Evolutionary conservation across 2,113 vertebrate genomes (phyloP), one percentile per base, ranked within the genome.

Genomic region (Carettochelys insculpta): DNA sequence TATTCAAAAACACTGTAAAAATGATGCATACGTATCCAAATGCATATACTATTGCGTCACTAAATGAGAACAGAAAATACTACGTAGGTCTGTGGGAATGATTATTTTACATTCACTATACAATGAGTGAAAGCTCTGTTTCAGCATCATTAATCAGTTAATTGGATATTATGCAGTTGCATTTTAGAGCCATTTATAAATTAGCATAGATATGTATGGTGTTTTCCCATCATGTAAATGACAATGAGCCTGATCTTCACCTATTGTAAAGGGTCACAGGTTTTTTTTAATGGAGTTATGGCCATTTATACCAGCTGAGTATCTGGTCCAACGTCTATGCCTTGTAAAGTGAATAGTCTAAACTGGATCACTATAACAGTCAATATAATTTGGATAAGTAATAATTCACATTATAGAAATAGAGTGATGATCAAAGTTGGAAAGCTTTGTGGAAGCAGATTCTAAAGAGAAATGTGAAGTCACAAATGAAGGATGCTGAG

Each of bases 31-130:
- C n/a, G 58, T 8, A 81, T 48, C 27, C 92, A 78, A 92, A 90
- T 22, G 25, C 4, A 43, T 0, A 1, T 31, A 11, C 20, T 17
- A 61, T 22, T 75, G 6, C 22, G 45, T 45, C 2, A 1, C 24
- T 75, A 75, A 75, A 56, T 31, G 8, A 81, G 9, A 50, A 88
- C 3, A 52, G 19, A 89, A 92, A 8, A 24, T 53, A 93, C 14
- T 11, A 20, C 9, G 61, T 38, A 22, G 34, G 61, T 38, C 9
- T 68, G n/a, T 38, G 19, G n/a, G n/a, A 68, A 38, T 68, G 17
- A 65, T 38, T 65, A 9, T 68, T 61, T 68, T 68, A 68, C 38
- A 19, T 38, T 14, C 85, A 90, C 82, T 25, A 5, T 16, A 92
- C 38, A 83, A 24, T 0, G 0, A 92, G 45, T 1, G 84, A 93